phyloP scores from a whole-genome alignment of 1,140 invertebrate species.

The Microplitis mediator region DNA sequence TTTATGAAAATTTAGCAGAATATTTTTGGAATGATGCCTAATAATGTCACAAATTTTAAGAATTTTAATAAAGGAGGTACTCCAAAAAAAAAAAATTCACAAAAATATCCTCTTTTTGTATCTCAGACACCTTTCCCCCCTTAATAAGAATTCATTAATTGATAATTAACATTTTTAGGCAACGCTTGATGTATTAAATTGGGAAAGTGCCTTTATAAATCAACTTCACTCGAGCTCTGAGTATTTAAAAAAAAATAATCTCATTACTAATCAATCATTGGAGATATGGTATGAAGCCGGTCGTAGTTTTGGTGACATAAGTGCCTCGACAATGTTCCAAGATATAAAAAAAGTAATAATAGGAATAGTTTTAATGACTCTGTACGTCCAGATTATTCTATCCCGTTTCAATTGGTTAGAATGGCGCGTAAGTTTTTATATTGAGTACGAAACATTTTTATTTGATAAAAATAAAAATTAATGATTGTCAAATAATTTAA shows the following conservation, averaged over 20 bases:
- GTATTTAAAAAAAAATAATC: constrained; percentile 30
- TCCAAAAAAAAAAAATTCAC: too few relatives aligned
- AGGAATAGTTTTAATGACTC: constrained; percentile 74
- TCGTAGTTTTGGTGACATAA: constrained; percentile 77
- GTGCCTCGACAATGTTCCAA: constrained; percentile 70
- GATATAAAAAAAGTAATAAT: constrained; percentile 74
- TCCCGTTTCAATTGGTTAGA: constrained; percentile 80
- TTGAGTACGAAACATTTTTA: not conserved
- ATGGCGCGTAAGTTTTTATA: constrained; percentile 63
- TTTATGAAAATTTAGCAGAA: too few relatives aligned
- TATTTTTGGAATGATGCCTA: too few relatives aligned
- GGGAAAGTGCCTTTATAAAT: constrained; percentile 71
- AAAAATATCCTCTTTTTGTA: too few relatives aligned
- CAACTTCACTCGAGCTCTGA: constrained; percentile 55
- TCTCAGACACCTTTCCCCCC: not conserved
- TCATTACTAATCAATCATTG: constrained; percentile 42
- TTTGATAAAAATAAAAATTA: not conserved
- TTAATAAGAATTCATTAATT: not conserved
- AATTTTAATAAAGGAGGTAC: too few relatives aligned
- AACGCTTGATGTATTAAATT: constrained; percentile 67
- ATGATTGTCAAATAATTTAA: not conserved
- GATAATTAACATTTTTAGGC: constrained; percentile 48
- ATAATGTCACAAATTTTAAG: too few relatives aligned
- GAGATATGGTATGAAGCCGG: constrained; percentile 69
- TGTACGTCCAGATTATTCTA: constrained; percentile 75